Base-by-base conservation (phyloP, 2,888 invertebrate genomes). In the Drosophila acutilabella region DNA sequence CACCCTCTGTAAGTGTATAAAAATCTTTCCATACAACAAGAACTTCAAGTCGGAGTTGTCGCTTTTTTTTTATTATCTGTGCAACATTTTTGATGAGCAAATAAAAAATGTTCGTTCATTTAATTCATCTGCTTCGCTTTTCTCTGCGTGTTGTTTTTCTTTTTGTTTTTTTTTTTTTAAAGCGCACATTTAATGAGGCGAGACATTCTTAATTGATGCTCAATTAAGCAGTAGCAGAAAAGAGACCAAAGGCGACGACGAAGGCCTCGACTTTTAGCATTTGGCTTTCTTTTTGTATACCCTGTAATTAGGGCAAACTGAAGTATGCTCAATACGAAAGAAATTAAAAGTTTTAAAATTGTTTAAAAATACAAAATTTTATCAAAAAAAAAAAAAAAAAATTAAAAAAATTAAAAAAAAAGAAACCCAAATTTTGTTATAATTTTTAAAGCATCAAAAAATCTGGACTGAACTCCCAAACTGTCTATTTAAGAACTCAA, bases 161-260 rank as follows among this genome's bases (percentile, higher is more conserved):
- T 57, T 57, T 38, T 33, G 40, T 8, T 8, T 30, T 30, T 30
- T 1, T 30, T 53, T 42, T 65, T 52, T 60, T 71, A 51, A 73
- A 60, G 67, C 70, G 59, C 64, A 69, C 68, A 73, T 73, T 86
- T 80, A 84, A 85, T 85, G 87, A 86, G 87, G 74, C 82, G 86
- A 68, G 79, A 84, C 82, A 86, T 74, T 85, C 84, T 85, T 85
- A 85, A 85, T 85, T 85, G 85, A 85, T 81, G 84, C 82, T 85
- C 84, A 85, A 84, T 85, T 85, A 86, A 84, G 78, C 80, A 58
- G 40, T 59, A 59, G 61, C 40, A 64, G 20, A 20, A 68, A 74
- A 71, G 74, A 65, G 64, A 67, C 11, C 13, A 36, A 13, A 67
- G 42, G 40, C 72, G 38, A 16, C 26, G 45, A 56, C 16, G 56